Percentiles rank a stretch among this genome's conserved stretches.
phyloP scores from a whole-genome alignment of 2,888 invertebrate genomes.

The Parthenolecanium corni region DNA sequence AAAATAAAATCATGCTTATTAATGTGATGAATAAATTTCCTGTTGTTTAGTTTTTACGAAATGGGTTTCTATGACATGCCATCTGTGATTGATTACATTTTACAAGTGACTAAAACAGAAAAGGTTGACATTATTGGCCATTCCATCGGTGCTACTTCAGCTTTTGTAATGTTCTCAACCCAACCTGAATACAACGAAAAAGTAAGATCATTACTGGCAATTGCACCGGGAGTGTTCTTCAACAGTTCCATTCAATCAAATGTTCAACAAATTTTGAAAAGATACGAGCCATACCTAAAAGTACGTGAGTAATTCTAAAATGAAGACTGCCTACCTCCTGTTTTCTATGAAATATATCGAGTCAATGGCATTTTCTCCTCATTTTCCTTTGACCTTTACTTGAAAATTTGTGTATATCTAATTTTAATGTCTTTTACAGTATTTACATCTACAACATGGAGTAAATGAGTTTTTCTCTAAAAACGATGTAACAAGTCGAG shows the following conservation, averaged over 20 bases:
- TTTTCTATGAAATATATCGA: no score
- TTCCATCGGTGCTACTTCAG: constrained; percentile 46
- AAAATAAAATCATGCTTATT: no score
- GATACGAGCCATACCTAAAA: constrained; percentile 20
- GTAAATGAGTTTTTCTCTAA: constrained; percentile 24
- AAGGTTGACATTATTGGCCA: constrained; percentile 48
- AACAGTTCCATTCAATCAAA: constrained; percentile 11
- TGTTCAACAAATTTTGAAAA: constrained; percentile 13
- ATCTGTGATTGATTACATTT: constrained; percentile 47
- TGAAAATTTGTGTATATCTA: no score
- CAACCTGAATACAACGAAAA: constrained; percentile 39
- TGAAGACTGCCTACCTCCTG: no score
- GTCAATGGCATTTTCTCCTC: no score
- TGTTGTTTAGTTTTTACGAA: constrained; percentile 47
- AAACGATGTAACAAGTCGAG: constrained; percentile 15
- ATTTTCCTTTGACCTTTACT: no score
- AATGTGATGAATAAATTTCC: no score
- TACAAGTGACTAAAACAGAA: constrained; percentile 40
- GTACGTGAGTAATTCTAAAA: neutral
- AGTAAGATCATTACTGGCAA: constrained; percentile 43
- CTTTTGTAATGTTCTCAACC: constrained; percentile 39
- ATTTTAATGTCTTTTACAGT: constrained; percentile 9
- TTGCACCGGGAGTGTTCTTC: constrained; percentile 51
- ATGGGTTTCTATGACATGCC: constrained; percentile 50
- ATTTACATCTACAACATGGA: constrained; percentile 11